phyloP scores from a whole-genome alignment of 2,888 invertebrate species.

The Drosophila nr. fundita region DNA sequence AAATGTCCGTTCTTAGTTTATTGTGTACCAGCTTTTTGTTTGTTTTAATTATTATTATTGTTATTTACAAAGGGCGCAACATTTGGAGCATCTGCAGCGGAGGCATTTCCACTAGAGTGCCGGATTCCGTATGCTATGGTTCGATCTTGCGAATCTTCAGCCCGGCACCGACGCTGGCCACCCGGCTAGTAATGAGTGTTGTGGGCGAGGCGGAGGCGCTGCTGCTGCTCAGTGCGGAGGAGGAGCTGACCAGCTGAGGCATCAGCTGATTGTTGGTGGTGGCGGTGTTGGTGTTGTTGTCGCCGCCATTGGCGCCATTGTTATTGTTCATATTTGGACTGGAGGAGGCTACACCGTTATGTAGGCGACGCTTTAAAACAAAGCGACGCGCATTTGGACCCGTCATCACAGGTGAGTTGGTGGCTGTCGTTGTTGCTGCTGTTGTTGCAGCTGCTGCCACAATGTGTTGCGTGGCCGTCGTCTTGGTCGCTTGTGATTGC shows the following conservation, averaged over 20 bases:
- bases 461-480: slow-evolving; percentile 27
- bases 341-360: slow-evolving; percentile 49
- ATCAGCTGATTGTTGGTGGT: slow-evolving; percentile 20
- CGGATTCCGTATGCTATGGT: slow-evolving; percentile 52
- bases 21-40: neutral
- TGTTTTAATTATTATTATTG: neutral
- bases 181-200: slow-evolving; percentile 35
- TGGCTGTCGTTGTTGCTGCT: slow-evolving; percentile 39
- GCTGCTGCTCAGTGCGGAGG: slow-evolving; percentile 18
- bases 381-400: slow-evolving; percentile 71
- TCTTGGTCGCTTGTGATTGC: slow-evolving; percentile 48
- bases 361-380: slow-evolving; percentile 81
- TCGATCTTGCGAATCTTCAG: slow-evolving; percentile 79
- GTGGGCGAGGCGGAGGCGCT: slow-evolving; percentile 2
- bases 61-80: slow-evolving; percentile 65
- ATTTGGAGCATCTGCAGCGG: slow-evolving; percentile 61
- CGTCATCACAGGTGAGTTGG: slow-evolving; percentile 60
- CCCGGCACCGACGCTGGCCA: slow-evolving; percentile 45
- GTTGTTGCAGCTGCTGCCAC: slow-evolving; percentile 41
- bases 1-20: slow-evolving; percentile 15
- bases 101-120: slow-evolving; percentile 42
- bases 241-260: slow-evolving; percentile 53
- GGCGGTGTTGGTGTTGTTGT: slow-evolving; percentile 26
- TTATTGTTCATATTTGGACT: slow-evolving; percentile 39
- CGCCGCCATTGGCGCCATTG: slow-evolving; percentile 25